Conservation (phyloP, 2,797 vertebrate species). For the Coregonus sp. region DNA sequence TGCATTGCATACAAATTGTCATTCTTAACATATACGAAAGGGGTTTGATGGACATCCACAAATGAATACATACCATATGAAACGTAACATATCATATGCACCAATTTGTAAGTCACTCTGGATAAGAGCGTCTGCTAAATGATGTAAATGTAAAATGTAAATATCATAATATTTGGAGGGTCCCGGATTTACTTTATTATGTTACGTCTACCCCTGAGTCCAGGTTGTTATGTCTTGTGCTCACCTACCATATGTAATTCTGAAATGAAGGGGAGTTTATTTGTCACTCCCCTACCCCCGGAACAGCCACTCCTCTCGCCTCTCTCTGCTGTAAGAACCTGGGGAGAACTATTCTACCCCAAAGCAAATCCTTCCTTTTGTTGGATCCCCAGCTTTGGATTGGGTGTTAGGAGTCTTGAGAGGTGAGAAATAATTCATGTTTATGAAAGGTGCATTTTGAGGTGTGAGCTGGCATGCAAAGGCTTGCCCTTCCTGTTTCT, state of each 20-base stretch:
- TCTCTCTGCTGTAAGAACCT: slow-evolving; percentile 7
- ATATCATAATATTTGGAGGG: too few relatives aligned
- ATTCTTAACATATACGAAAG: too few relatives aligned
- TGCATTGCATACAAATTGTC: too few relatives aligned
- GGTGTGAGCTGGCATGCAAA: slow-evolving; percentile 27
- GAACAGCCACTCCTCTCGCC: not conserved
- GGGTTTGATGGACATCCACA: too few relatives aligned
- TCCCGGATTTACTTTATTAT: too few relatives aligned
- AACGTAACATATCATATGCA: too few relatives aligned
- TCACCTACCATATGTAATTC: not conserved
- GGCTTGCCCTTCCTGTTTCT: slow-evolving; percentile 32
- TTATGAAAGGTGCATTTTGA: slow-evolving; percentile 43
- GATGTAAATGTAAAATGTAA: too few relatives aligned
- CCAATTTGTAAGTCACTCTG: too few relatives aligned
- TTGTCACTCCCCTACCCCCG: not conserved
- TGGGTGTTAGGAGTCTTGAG: slow-evolving; percentile 17
- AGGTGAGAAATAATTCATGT: slow-evolving; percentile 58
- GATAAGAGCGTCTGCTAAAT: too few relatives aligned
- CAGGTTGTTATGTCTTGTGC: not conserved
- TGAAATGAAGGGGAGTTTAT: not conserved
- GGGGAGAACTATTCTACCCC: slow-evolving; percentile 11
- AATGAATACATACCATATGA: too few relatives aligned
- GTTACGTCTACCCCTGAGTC: too few relatives aligned
- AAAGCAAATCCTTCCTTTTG: slow-evolving; percentile 24
- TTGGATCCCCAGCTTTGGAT: not conserved